Evolutionary conservation across 2,113 vertebrate species (phyloP), one percentile per base, ranked within the genome.

Genomic region (Microcebus lehilahytsara): DNA sequence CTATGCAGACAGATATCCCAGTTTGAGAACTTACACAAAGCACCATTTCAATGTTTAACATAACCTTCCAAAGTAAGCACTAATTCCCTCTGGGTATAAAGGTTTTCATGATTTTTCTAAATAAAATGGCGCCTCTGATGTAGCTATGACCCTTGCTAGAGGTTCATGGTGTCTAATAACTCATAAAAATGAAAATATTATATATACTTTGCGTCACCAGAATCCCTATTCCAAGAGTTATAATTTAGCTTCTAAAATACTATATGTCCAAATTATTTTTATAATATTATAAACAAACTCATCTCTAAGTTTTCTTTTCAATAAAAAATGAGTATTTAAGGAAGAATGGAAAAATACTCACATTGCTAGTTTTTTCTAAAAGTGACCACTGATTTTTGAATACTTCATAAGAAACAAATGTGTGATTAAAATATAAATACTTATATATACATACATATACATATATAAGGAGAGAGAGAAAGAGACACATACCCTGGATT

Each of bases 21-120:
- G n/a, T 22, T 32, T 51, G 66, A 97, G 72, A 97, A 86, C 1
- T 53, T 74, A 56, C 20, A 46, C 27, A 42, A 62, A 19, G 69
- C 23, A 85, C 25, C 2, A 46, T 75, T 87, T 89, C 83, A 75
- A 37, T 23, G 60, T 78, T 78, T 77, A 85, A 56, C 49, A 20
- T 30, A 62, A 74, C 32, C 12, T 53, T 85, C 58, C 95, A 92
- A 58, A 89, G 30, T n/a, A 49, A 96, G 75, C 62, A 93, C 17
- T 14, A 22, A 53, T 78, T 94, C 78, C 87, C 66, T 81, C 53
- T 46, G 32, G 46, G 12, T 74, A 67, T 40, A 64, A 74, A 9
- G 17, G 72, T 79, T 95, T 93, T 84, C 69, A 62, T 46, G 40
- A 64, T 83, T 96, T 96, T 93, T 89, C 90, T 87, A 79, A 93